Evolutionary conservation across 1,140 invertebrate genomes (phyloP).

Genomic region (Bombus pyrosoma): DNA sequence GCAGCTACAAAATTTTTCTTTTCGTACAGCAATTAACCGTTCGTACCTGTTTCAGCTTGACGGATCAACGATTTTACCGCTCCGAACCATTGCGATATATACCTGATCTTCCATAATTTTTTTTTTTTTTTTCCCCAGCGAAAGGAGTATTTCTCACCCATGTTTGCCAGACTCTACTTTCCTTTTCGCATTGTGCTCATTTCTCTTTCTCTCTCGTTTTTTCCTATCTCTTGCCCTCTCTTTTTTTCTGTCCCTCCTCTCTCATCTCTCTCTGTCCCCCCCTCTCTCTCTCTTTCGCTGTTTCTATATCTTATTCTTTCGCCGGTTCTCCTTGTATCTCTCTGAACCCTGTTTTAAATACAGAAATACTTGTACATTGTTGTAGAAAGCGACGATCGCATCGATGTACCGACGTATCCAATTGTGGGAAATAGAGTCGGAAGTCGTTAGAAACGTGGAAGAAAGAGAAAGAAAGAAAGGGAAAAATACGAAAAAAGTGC

Average conservation of each 20-base stretch:
- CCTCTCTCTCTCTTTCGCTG: neutral
- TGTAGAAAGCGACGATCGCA: constrained; percentile 8
- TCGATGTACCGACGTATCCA: neutral
- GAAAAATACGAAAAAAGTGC: neutral
- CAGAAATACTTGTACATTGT: constrained; percentile 35
- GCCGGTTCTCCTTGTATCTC: neutral
- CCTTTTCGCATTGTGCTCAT: constrained; percentile 24
- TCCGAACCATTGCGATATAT: neutral
- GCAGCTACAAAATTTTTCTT: neutral
- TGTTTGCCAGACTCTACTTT: constrained; percentile 27
- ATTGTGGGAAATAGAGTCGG: neutral
- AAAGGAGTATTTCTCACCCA: constrained; percentile 32
- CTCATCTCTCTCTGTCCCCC: neutral
- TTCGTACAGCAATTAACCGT: neutral
- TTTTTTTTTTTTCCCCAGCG: constrained; percentile 6
- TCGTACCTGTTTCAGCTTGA: constrained; percentile 29
- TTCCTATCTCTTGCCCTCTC: neutral
- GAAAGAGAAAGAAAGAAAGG: neutral
- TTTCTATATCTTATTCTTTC: neutral
- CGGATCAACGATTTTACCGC: constrained; percentile 10
- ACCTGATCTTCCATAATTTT: neutral
- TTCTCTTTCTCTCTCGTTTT: neutral
- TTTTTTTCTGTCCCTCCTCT: neutral
- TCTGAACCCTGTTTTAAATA: constrained; percentile 14
- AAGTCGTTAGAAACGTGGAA: neutral